A percentile compares a stretch with the other conserved stretches of the same genome.
These are phyloP conservation scores for Agonopterix subpropinquella DNA, from an alignment of 2,888 invertebrate genomes.

Conservation along the genomic window DNA sequence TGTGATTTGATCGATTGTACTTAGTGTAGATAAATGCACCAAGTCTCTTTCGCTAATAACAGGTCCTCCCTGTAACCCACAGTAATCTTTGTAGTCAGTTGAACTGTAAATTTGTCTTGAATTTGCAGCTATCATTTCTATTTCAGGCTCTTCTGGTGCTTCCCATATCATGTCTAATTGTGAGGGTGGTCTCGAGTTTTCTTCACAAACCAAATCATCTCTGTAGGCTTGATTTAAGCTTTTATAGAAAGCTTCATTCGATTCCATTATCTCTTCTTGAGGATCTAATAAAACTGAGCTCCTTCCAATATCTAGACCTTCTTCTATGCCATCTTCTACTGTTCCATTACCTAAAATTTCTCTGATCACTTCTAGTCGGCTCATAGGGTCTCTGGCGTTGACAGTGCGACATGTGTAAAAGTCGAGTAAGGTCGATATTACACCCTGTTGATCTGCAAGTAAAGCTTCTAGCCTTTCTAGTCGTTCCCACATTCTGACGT, in stretches of 20 bases:
- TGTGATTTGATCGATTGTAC: conserved; percentile 85
- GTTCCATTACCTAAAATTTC: conserved; percentile 80
- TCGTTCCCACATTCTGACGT: conserved; percentile 95
- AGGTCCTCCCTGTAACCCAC: conserved; percentile 79
- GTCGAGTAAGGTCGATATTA: conserved; percentile 90
- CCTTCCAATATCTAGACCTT: conserved; percentile 76
- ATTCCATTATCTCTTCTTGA: conserved; percentile 77
- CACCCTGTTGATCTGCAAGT: conserved; percentile 92
- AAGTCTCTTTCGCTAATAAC: conserved; percentile 87
- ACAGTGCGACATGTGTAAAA: conserved; percentile 79
- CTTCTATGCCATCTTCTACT: conserved; percentile 80
- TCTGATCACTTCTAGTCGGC: conserved; percentile 76
- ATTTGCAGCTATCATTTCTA: conserved; percentile 67
- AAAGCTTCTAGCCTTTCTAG: conserved; percentile 91
- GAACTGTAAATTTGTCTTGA: conserved; percentile 83
- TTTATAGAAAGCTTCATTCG: conserved; percentile 91
- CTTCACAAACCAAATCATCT: conserved; percentile 82
- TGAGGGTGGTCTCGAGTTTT: conserved; percentile 79
- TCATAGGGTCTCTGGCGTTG: conserved; percentile 66
- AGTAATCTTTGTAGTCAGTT: conserved; percentile 86
- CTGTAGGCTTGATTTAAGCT: conserved; percentile 92
- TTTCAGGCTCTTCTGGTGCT: conserved; percentile 84
- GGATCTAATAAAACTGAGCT: conserved; percentile 53
- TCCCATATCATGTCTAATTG: conserved; percentile 93
- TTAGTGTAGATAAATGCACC: conserved; percentile 83